Conservation (phyloP, 64 coral and sea anemone species). For the Montipora sp. region DNA sequence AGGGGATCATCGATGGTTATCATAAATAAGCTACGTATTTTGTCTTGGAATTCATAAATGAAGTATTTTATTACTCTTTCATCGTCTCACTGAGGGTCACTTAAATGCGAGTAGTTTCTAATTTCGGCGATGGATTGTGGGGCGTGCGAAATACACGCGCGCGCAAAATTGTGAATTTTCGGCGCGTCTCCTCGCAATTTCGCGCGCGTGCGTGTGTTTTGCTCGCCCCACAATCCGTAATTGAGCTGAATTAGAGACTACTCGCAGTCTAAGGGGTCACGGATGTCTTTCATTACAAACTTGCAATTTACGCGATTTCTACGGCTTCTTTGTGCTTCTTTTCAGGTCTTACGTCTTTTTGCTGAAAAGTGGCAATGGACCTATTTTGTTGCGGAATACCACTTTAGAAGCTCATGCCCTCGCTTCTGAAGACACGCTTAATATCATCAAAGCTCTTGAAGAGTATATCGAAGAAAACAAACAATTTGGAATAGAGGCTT, state of each 20-base stretch:
- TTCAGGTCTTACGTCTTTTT: slow-evolving; percentile 92
- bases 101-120: too few species aligned
- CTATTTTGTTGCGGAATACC: slow-evolving; percentile 83
- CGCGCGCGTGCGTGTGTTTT: too few species aligned
- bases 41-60: background rate
- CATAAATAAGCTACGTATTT: background rate
- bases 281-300: background rate
- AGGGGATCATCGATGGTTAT: too few species aligned
- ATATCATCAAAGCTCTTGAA: slow-evolving; percentile 85
- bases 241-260: too few species aligned
- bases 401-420: slow-evolving; percentile 77
- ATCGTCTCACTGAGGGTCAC: too few species aligned
- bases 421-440: slow-evolving; percentile 60
- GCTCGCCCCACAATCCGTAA: too few species aligned
- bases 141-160: too few species aligned
- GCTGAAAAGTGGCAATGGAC: slow-evolving; percentile 80
- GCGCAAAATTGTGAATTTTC: too few species aligned
- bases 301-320: background rate
- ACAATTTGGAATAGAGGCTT: slow-evolving; percentile 43
- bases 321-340: background rate
- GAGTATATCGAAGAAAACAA: slow-evolving; percentile 82
- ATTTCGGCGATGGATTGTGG: too few species aligned
- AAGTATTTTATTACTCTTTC: background rate
- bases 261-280: too few species aligned
- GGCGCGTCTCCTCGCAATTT: too few species aligned